Evolutionary conservation across 2,797 vertebrate genomes (phyloP), one percentile per base, ranked within the genome.

Genomic region (Urocyon cinereoargenteus): DNA sequence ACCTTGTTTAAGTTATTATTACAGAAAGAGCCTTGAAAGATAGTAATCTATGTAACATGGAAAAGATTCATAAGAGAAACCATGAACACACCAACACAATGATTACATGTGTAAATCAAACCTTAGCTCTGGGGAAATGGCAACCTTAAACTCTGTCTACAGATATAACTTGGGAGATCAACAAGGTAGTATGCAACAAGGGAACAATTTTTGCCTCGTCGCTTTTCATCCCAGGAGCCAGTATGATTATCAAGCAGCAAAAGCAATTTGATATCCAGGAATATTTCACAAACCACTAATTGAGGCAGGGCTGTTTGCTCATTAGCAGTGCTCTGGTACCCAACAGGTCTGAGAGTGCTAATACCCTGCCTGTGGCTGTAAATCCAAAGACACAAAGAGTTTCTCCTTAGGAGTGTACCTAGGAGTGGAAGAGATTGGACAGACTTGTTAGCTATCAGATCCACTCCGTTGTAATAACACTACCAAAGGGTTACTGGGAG

Each of bases 401-500:
- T 96, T 96, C 82, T 96, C 93, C 36, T 95, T 88, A 19, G 53
- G 28, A 89, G 64, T 62, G 22, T 57, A 64, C 93, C 77, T 89
- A 61, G 59, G 31, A 86, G 66, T 90, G 28, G 64, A 96, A 97
- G 93, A 89, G 90, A 87, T 75, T 59, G 61, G 83, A 88, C 24
- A 53, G 92, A 34, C 57, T 96, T 87, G 91, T 96, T 94, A 98
- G 96, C 96, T 98, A 96, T 96, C 96, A 90, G 94, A 98, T 96
- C 90, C 81, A 90, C 96, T 73, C 82, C 57, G 34, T 55, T 97
- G 94, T 94, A 98, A 85, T 95, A 98, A 97, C 97, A 97, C 96
- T 97, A 98, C 98, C 98, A 98, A 98, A 98, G 98, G 97, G 98
- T 98, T 99, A 98, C 98, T 98, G 98, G 98, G 98, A 99, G 95